These are phyloP conservation scores for Adrianichthys oophorus DNA, from an alignment of 2,797 vertebrate genomes.

Conservation along the genomic window DNA sequence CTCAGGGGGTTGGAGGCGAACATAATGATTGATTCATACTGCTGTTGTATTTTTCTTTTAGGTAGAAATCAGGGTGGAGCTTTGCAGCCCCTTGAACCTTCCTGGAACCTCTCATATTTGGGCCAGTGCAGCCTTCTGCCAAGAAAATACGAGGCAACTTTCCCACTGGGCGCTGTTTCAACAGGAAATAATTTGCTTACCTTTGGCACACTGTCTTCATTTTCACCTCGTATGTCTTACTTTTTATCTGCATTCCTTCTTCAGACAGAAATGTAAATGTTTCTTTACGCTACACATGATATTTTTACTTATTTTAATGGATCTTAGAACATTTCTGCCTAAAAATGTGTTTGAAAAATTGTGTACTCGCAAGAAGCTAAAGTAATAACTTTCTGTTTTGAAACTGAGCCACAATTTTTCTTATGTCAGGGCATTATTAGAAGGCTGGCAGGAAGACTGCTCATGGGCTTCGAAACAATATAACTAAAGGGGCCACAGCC, in stretches of 20 bases:
- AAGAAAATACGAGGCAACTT: slow-evolving; percentile 47
- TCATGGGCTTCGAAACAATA: slow-evolving; percentile 58
- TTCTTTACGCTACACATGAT: background rate
- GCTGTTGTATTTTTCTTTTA: slow-evolving; percentile 71
- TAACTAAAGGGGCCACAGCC: slow-evolving; percentile 64
- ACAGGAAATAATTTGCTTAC: slow-evolving; percentile 44
- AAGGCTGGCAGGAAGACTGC: slow-evolving; percentile 54
- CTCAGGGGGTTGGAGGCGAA: slow-evolving; percentile 68
- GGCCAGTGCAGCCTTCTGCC: slow-evolving; percentile 54
- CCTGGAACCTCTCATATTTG: slow-evolving; percentile 60
- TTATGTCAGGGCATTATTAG: slow-evolving; percentile 63
- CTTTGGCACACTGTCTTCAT: slow-evolving; percentile 37
- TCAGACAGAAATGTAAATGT: background rate
- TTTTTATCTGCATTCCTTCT: slow-evolving; percentile 19
- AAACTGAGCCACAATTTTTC: slow-evolving; percentile 59
- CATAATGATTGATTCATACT: slow-evolving; percentile 74
- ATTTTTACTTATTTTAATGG: too few relatives aligned
- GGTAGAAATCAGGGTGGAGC: slow-evolving; percentile 39
- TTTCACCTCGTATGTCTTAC: slow-evolving; percentile 36
- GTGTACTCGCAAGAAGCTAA: background rate
- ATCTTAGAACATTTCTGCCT: background rate
- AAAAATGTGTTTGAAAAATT: too few relatives aligned
- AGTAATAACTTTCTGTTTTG: slow-evolving; percentile 55
- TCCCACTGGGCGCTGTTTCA: slow-evolving; percentile 39
- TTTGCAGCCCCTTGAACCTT: slow-evolving; percentile 43